A percentile compares a stretch with the other conserved stretches of the same genome.
Conservation (phyloP, 2,113 vertebrate genomes). For the Lonchura striata region DNA sequence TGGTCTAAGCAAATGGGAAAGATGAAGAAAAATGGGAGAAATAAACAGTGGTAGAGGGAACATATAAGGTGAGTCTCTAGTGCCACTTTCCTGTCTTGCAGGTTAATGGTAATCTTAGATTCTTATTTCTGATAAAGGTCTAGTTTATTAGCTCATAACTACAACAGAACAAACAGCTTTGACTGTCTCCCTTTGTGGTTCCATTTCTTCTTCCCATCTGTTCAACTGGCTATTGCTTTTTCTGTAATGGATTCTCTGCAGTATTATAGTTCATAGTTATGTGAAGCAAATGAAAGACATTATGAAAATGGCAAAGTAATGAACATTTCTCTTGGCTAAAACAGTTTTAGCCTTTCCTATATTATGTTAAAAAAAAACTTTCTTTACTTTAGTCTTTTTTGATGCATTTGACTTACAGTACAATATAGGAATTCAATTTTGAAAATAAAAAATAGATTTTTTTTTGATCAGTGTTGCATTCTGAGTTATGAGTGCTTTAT, state of each 20-base stretch:
- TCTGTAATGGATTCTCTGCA: not conserved
- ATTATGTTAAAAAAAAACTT: not conserved
- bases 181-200: not conserved
- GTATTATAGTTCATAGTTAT: conserved; percentile 35
- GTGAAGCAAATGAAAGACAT: conserved; percentile 32
- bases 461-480: not conserved
- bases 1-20: not conserved
- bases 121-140: not conserved
- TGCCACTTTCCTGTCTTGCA: not conserved
- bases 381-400: not conserved
- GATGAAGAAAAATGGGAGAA: not conserved
- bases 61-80: not conserved
- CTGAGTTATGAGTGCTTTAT: not conserved
- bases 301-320: conserved; percentile 48
- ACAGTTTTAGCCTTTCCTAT: not conserved
- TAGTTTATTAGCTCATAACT: conserved; percentile 24
- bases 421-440: not conserved
- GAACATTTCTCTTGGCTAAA: conserved; percentile 38
- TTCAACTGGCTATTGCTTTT: conserved; percentile 55
- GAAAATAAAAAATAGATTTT: not conserved
- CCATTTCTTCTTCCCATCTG: conserved; percentile 39
- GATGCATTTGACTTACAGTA: not conserved
- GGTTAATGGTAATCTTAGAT: not conserved
- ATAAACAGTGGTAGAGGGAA: not conserved
- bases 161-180: conserved; percentile 9